phyloP scores from a whole-genome alignment of 2,888 invertebrate genomes.

The Pristionchus japonicus region DNA sequence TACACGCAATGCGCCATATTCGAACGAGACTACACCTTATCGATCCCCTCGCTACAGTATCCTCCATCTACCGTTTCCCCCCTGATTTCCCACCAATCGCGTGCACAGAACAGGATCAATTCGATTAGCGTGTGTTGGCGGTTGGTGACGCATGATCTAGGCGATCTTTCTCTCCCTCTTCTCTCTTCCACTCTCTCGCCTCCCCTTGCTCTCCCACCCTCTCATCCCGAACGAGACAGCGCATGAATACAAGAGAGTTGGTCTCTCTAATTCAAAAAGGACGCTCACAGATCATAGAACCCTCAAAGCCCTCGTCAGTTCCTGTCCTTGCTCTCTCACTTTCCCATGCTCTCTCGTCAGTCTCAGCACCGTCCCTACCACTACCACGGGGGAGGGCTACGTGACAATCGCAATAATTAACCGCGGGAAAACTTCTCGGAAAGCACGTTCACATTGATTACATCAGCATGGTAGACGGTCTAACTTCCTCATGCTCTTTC shows the following conservation, averaged over 20 bases:
- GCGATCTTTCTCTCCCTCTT: neutral
- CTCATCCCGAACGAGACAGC: neutral
- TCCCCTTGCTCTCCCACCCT: neutral
- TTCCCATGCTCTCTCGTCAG: too few species aligned
- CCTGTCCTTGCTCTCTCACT: too few species aligned
- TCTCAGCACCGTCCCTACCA: neutral
- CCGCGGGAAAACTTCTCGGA: neutral
- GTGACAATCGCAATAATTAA: neutral
- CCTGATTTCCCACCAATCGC: neutral
- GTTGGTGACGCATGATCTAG: neutral
- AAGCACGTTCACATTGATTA: neutral
- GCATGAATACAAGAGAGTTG: neutral
- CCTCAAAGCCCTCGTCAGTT: neutral
- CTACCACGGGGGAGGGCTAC: neutral
- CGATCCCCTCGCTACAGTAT: neutral
- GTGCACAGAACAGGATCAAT: neutral
- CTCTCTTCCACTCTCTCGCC: neutral
- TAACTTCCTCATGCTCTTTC: neutral
- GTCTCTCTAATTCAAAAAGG: neutral
- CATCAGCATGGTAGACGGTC: neutral
- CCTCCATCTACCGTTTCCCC: neutral
- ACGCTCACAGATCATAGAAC: conserved; percentile 11
- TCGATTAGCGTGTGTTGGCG: neutral
- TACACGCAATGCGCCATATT: neutral
- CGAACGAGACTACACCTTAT: neutral